These are phyloP conservation scores for Gadopsis marmoratus DNA, from an alignment of 2,797 vertebrate species.

Conservation along the genomic window DNA sequence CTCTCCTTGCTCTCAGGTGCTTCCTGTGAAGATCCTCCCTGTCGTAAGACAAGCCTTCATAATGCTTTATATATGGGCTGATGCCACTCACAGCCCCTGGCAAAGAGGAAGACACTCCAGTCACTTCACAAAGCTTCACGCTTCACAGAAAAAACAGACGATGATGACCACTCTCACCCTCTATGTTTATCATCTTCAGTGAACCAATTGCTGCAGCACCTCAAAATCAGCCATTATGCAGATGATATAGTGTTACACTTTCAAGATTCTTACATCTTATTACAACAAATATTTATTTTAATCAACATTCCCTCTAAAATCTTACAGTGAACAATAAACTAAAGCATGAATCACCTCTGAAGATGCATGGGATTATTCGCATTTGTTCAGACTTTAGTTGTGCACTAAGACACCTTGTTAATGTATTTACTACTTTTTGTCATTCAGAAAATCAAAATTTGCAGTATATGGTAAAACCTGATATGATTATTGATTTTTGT, in stretches of 20 bases:
- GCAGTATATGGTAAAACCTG: neutral
- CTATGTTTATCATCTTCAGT: neutral
- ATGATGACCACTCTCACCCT: neutral
- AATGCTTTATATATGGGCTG: constrained; percentile 80
- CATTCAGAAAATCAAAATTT: neutral
- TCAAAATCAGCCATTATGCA: constrained; percentile 19
- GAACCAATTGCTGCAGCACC: neutral
- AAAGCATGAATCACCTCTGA: neutral
- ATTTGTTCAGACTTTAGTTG: neutral
- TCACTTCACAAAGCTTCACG: constrained; percentile 12
- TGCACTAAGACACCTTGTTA: neutral
- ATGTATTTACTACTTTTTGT: neutral
- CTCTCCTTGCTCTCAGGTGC: constrained; percentile 76
- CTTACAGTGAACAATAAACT: neutral
- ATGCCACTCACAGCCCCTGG: constrained; percentile 71
- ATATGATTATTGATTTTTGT: neutral
- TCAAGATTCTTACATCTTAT: neutral
- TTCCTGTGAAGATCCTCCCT: constrained; percentile 72
- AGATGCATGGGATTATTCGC: neutral
- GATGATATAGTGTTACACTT: constrained; percentile 9
- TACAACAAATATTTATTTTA: neutral
- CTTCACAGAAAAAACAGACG: neutral
- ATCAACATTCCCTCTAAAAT: too few relatives aligned
- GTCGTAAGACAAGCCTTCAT: constrained; percentile 80
- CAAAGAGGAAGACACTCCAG: neutral